Percentiles rank a stretch among this genome's conserved stretches.
phyloP scores from a whole-genome alignment of 2,888 invertebrate species.

The Exocentrus adspersus region DNA sequence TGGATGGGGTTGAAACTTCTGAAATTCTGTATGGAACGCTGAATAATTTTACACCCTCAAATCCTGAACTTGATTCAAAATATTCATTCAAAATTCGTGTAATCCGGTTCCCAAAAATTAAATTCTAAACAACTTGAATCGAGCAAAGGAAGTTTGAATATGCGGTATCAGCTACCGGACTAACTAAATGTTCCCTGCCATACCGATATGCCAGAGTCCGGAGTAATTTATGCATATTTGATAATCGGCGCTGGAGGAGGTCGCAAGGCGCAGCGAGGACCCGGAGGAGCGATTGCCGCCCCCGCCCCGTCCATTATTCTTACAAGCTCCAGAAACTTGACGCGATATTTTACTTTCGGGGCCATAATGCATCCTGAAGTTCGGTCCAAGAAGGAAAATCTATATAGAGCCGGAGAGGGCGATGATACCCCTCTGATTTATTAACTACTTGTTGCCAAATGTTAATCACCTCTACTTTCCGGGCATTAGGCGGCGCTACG shows the following conservation, averaged over 20 bases:
- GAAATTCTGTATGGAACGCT: too few species aligned
- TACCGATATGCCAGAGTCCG: too few species aligned
- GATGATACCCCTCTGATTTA: constrained; percentile 59
- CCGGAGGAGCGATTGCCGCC: not conserved
- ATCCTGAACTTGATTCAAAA: too few species aligned
- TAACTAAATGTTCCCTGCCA: too few species aligned
- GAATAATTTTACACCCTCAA: too few species aligned
- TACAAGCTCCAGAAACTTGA: constrained; percentile 1
- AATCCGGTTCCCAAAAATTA: too few species aligned
- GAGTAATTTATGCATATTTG: not conserved
- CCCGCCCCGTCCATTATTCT: constrained; percentile 6
- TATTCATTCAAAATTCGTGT: too few species aligned
- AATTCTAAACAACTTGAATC: too few species aligned
- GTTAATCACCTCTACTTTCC: constrained; percentile 58
- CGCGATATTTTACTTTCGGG: constrained; percentile 12
- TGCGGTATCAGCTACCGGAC: too few species aligned
- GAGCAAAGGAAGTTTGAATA: too few species aligned
- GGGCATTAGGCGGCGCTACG: constrained; percentile 44
- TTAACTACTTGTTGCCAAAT: constrained; percentile 61
- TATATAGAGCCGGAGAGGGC: constrained; percentile 36
- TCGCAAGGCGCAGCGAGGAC: not conserved
- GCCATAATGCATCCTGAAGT: constrained; percentile 18
- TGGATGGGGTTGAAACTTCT: not conserved
- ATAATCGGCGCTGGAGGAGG: not conserved
- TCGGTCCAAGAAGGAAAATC: constrained; percentile 10